phyloP scores from a whole-genome alignment of 2,113 vertebrate genomes.

The Oceanodroma tethys region DNA sequence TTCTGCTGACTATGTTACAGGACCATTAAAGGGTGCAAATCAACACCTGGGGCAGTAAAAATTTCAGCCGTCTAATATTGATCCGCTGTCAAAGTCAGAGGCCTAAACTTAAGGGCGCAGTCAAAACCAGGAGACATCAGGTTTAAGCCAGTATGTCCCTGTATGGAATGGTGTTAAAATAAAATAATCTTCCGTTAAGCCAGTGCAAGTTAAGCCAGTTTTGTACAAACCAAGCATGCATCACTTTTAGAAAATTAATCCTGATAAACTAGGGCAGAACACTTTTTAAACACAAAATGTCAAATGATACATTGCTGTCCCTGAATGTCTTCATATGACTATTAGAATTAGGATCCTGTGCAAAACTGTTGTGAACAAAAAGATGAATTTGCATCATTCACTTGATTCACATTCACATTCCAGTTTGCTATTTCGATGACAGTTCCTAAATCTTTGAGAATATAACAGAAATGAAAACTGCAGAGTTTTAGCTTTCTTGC shows the following conservation, averaged over 20 bases:
- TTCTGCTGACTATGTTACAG: background rate
- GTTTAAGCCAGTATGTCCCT: background rate
- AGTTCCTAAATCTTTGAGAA: background rate
- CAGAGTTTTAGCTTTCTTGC: background rate
- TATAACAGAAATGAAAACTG: background rate
- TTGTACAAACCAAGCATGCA: background rate
- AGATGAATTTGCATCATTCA: background rate
- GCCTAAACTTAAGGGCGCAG: background rate
- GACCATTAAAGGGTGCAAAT: background rate
- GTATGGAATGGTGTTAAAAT: background rate
- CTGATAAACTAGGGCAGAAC: background rate
- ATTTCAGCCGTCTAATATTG: background rate
- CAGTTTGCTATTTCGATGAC: background rate
- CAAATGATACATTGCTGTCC: background rate
- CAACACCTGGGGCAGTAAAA: background rate
- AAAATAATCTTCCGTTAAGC: background rate
- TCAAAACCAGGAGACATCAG: background rate
- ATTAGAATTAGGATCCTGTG: background rate
- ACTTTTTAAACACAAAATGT: background rate
- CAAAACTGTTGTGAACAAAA: background rate
- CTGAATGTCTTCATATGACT: background rate
- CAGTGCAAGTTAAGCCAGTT: background rate
- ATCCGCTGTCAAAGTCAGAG: background rate
- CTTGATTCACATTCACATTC: background rate
- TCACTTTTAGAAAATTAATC: background rate